Percentiles rank a stretch among this genome's conserved stretches.
These are phyloP conservation scores for Thymelicus sylvestris DNA, from an alignment of 2,888 invertebrate genomes.

Conservation along the genomic window DNA sequence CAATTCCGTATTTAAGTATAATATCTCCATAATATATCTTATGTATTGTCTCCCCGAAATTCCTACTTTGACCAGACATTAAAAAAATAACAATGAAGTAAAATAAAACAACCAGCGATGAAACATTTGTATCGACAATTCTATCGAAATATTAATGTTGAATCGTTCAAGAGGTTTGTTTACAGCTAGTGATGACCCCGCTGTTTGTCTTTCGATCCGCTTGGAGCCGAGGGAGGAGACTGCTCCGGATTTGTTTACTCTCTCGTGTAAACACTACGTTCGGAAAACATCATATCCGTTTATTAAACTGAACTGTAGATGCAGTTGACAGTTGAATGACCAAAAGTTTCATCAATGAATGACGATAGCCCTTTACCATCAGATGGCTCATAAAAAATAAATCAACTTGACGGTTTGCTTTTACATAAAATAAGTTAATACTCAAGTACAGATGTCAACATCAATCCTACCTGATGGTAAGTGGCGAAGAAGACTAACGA, in stretches of 20 bases:
- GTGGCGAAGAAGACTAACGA: too few relatives aligned
- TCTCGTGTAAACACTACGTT: background rate
- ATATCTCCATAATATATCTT: too few relatives aligned
- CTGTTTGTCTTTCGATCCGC: conserved; percentile 21
- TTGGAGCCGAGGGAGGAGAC: conserved; percentile 6
- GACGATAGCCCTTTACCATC: too few relatives aligned
- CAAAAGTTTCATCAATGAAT: too few relatives aligned
- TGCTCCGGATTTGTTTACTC: conserved; percentile 20
- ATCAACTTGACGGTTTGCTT: too few relatives aligned
- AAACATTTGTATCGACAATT: background rate
- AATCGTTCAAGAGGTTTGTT: conserved; percentile 8
- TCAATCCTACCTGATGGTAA: too few relatives aligned
- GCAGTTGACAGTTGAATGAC: background rate
- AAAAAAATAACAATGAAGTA: background rate
- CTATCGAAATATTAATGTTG: background rate
- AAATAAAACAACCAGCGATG: background rate
- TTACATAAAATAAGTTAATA: too few relatives aligned
- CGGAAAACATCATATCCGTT: conserved; percentile 1
- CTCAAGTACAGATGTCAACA: too few relatives aligned
- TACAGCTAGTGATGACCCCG: conserved; percentile 12
- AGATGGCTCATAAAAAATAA: too few relatives aligned
- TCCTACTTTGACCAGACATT: too few relatives aligned
- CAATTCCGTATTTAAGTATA: too few relatives aligned
- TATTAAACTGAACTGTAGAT: background rate
- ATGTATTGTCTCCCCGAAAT: too few relatives aligned